Percentiles rank a stretch among this genome's conserved stretches.
These are phyloP conservation scores for Orthosia gracilis DNA, from an alignment of 2,888 invertebrate genomes.

Conservation along the genomic window DNA sequence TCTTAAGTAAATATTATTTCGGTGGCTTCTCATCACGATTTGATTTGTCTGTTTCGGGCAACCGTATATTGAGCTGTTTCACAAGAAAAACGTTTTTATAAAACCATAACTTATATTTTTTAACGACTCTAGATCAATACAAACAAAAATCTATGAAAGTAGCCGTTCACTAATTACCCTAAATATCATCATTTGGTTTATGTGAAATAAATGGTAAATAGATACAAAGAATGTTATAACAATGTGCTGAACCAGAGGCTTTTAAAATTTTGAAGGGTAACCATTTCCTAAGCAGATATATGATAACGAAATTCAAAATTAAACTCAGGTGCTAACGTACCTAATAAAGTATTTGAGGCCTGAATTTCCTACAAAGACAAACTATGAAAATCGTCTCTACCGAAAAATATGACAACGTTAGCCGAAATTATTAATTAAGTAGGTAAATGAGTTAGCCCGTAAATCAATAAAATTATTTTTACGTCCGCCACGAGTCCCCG, in stretches of 20 bases:
- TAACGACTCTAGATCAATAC: not conserved
- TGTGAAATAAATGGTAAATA: too few species aligned
- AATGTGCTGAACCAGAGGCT: too few species aligned
- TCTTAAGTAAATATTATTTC: not conserved
- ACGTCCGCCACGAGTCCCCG: not conserved
- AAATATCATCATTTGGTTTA: too few species aligned
- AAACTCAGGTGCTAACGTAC: not conserved
- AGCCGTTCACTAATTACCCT: not conserved
- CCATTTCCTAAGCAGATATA: not conserved
- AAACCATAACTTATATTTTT: not conserved
- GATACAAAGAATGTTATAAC: not conserved
- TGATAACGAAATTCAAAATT: not conserved
- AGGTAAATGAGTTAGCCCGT: not conserved
- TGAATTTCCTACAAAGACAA: not conserved
- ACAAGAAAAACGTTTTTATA: not conserved
- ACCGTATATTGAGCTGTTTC: not conserved
- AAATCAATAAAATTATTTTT: slow-evolving; percentile 13
- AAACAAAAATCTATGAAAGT: too few species aligned
- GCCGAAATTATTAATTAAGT: not conserved
- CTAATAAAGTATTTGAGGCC: not conserved
- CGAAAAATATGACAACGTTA: not conserved
- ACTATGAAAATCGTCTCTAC: not conserved
- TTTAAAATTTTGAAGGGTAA: not conserved
- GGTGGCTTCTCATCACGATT: not conserved
- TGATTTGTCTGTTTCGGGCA: not conserved